Base-by-base conservation (phyloP, 53 echinoderm and acorn worm species). In the Actinopyga echinites region DNA sequence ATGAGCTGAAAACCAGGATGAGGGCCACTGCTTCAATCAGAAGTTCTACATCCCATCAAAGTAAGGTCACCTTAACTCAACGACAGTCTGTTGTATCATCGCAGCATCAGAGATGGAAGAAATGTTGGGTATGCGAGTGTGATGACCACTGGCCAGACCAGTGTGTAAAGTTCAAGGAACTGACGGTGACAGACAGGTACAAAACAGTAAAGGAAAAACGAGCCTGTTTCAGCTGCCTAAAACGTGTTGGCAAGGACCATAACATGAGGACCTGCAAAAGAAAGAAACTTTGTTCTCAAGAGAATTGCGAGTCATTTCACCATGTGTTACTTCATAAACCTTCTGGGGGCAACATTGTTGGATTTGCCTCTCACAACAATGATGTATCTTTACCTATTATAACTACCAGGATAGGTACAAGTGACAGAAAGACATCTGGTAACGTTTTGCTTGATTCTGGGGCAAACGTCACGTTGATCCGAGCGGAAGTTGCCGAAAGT, bases 211-310 rank as follows among this genome's bases (percentile, higher is more conserved):
- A 81, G 52, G 87, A 89, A 0, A 86, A 79, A 19, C 38, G 66
- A 38, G 84, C 79, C 13, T 92, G 92, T 56, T 93, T 89, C 58
- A 87, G 84, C 49, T 93, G 93, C 62, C 79, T 93, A 21, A 89
- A 93, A 54, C 86, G 60, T 33, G 93, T 65, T 20, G 85, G 93
- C 4, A 84, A 52, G 63, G 35, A 80, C 9, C 93, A 93, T 57
- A 60, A 64, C 24, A 65, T 89, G 52, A 30, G 68, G 19, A 84
- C 74, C 28, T 93, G 89, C 24, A 87, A 42, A 45, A 77, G 84
- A 44, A 80, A 80, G 59, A 42, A 21, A 6, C 74, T 6, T 5
- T 74, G 49, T 1, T 6, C 32, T 30, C 20, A 65, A 57, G 79
- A 2, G 0, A 61, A 82, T 32, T 36, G 62, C 24, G 43, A 82